Percentiles rank a stretch among this genome's conserved stretches.
Conservation (phyloP, 2,113 vertebrate species). For the Vombatus ursinus region DNA sequence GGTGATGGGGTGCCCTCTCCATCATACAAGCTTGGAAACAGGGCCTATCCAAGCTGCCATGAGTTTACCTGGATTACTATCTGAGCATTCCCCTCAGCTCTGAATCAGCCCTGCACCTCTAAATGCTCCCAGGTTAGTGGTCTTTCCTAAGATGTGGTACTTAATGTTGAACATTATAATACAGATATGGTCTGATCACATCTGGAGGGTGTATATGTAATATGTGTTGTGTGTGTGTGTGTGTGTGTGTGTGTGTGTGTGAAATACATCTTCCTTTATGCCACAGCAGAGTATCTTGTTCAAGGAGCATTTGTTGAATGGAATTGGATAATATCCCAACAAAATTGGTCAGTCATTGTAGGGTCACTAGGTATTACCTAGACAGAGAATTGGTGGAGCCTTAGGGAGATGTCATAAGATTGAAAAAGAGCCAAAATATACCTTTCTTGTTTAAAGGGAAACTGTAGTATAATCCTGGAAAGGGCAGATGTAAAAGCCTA, state of each 20-base stretch:
- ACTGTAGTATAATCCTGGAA: conserved; percentile 2
- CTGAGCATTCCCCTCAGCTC: no score
- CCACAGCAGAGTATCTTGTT: neutral
- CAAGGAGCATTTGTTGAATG: neutral
- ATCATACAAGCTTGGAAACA: neutral
- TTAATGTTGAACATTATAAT: neutral
- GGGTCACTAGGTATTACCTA: neutral
- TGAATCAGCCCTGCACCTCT: no score
- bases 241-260: no score
- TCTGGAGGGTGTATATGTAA: neutral
- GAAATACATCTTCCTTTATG: neutral
- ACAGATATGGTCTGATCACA: neutral
- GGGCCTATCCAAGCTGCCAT: no score
- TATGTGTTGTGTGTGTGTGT: neutral
- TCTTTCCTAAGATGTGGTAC: neutral
- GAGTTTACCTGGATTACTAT: no score
- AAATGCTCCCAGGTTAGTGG: no score
- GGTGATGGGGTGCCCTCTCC: neutral
- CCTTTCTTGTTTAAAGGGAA: conserved; percentile 60
- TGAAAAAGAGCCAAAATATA: conserved; percentile 27
- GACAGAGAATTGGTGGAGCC: conserved; percentile 24
- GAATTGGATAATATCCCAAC: neutral
- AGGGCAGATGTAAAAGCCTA: conserved; percentile 18
- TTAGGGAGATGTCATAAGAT: conserved; percentile 35
- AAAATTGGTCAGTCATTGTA: conserved; percentile 12